These are phyloP conservation scores for Sebastes fasciatus DNA, from an alignment of 2,113 vertebrate species.

Conservation along the genomic window DNA sequence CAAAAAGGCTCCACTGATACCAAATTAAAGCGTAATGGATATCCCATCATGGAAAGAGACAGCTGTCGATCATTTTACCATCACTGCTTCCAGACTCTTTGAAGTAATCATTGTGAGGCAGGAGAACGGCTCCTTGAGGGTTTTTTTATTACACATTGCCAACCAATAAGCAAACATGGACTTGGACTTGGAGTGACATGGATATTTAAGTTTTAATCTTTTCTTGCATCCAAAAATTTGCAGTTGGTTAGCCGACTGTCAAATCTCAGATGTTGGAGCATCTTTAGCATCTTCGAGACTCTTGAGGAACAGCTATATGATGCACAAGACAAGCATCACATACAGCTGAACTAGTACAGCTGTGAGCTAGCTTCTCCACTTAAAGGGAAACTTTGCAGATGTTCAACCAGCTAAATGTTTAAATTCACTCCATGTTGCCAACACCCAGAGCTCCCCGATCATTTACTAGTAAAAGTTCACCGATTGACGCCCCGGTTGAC, in stretches of 20 bases:
- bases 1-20: not conserved
- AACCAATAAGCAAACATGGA: not conserved
- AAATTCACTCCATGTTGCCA: no score
- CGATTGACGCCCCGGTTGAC: no score
- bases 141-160: not conserved
- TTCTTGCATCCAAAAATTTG: no score
- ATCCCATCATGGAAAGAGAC: not conserved
- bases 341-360: no score
- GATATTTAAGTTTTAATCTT: not conserved
- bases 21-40: not conserved
- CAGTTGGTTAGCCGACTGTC: not conserved
- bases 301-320: no score
- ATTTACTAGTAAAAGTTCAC: no score
- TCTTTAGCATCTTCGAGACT: not conserved
- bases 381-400: no score
- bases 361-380: no score
- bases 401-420: no score
- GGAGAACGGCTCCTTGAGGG: conserved; percentile 4
- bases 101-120: not conserved
- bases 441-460: no score
- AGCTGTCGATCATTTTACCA: conserved; percentile 6
- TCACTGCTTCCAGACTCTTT: not conserved
- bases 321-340: no score
- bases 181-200: not conserved
- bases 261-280: not conserved